These are phyloP conservation scores for Craseonycteris thonglongyai DNA, from an alignment of 2,113 vertebrate genomes.

Conservation along the genomic window DNA sequence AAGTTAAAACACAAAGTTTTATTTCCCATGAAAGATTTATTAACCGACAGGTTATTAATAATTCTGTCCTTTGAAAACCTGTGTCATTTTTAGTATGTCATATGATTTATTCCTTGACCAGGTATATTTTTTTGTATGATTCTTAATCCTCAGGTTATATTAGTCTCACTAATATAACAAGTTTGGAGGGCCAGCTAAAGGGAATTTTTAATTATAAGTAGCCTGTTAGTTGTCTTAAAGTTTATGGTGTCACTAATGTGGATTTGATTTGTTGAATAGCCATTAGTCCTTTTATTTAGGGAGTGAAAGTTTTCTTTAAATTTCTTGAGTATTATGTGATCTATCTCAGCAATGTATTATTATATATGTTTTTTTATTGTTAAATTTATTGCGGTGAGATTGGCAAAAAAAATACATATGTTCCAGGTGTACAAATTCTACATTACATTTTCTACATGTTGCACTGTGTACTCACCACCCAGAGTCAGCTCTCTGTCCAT, in stretches of 20 bases:
- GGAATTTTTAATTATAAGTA: background rate
- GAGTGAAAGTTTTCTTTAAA: background rate
- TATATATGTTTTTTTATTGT: no score
- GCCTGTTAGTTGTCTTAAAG: background rate
- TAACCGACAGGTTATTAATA: background rate
- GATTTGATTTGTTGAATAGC: background rate
- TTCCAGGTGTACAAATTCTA: no score
- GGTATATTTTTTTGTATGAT: background rate
- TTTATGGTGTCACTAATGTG: background rate
- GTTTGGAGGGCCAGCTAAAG: background rate
- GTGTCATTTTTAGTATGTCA: background rate
- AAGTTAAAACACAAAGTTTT: background rate
- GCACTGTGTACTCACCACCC: no score
- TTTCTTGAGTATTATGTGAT: background rate
- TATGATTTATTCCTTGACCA: background rate
- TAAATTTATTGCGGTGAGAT: no score
- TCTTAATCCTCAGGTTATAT: background rate
- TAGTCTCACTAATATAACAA: background rate
- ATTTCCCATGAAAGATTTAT: background rate
- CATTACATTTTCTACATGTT: no score
- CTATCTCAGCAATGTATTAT: background rate
- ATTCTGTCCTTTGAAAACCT: background rate
- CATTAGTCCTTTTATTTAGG: background rate
- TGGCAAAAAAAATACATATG: no score
- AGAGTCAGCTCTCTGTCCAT: no score